phyloP scores from a whole-genome alignment of 2,888 invertebrate species.

The Oeneis ivallda region DNA sequence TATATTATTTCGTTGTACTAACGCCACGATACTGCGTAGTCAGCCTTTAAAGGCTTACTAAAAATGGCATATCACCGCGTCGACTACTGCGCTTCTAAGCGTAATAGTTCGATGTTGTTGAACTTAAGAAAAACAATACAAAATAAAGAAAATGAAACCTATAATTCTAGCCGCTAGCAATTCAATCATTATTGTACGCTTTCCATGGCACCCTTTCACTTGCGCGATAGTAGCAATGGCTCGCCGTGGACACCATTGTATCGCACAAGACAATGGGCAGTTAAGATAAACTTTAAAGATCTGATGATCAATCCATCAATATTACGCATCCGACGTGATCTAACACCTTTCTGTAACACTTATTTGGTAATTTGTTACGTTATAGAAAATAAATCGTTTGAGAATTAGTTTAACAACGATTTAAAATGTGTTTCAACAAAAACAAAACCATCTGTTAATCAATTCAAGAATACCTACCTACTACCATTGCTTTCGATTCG shows the following conservation, averaged over 20 bases:
- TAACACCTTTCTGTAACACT: slow-evolving; percentile 32
- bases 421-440: background rate
- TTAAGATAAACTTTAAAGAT: slow-evolving; percentile 33
- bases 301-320: slow-evolving; percentile 30
- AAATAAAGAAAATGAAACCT: background rate
- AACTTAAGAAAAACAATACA: background rate
- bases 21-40: too few relatives aligned
- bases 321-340: slow-evolving; percentile 34
- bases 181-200: slow-evolving; percentile 15
- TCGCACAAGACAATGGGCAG: slow-evolving; percentile 31
- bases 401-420: background rate
- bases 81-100: too few relatives aligned
- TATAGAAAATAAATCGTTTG: background rate
- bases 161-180: background rate
- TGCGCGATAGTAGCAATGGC: slow-evolving; percentile 5
- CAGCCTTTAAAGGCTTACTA: too few relatives aligned
- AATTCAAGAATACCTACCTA: background rate
- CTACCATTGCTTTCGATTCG: background rate
- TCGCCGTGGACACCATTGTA: slow-evolving; percentile 18
- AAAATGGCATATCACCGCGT: too few relatives aligned
- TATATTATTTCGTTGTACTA: too few relatives aligned
- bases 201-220: slow-evolving; percentile 21
- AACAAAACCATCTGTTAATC: slow-evolving; percentile 1
- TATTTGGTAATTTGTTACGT: slow-evolving; percentile 10
- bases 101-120: too few relatives aligned